phyloP scores from a whole-genome alignment of 2,797 vertebrate species.

The Trachops cirrhosus region DNA sequence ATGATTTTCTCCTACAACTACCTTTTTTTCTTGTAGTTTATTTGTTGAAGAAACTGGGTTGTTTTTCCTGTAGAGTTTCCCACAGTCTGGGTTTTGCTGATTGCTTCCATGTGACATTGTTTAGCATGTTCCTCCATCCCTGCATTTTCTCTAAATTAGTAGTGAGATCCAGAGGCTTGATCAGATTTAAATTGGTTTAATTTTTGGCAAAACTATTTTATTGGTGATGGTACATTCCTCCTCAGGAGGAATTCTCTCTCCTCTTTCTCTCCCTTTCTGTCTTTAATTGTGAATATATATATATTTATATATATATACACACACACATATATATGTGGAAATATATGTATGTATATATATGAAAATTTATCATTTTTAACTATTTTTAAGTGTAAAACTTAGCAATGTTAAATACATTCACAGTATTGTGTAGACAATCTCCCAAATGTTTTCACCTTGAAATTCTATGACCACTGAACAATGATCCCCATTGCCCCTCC shows the following conservation, averaged over 20 bases:
- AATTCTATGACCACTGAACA: neutral
- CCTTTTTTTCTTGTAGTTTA: neutral
- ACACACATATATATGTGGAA: too few species aligned
- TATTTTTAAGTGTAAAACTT: neutral
- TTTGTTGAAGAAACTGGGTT: conserved; percentile 29
- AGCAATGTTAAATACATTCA: neutral
- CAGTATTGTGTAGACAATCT: neutral
- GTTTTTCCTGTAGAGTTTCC: conserved; percentile 29
- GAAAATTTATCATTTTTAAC: neutral
- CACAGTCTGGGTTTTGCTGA: conserved; percentile 48
- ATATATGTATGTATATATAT: too few species aligned
- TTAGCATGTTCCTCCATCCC: neutral
- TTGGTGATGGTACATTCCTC: neutral
- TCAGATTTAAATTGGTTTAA: neutral
- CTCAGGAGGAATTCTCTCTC: neutral
- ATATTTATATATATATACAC: too few species aligned
- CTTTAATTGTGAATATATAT: neutral
- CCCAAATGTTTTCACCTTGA: neutral
- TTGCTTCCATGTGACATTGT: conserved; percentile 14
- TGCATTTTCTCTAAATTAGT: neutral
- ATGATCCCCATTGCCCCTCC: neutral
- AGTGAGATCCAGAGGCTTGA: neutral
- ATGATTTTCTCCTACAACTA: neutral
- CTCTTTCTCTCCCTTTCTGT: neutral
- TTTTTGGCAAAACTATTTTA: neutral